Conservation (phyloP, 2,888 invertebrate species). For the Anthophora plumipes region DNA sequence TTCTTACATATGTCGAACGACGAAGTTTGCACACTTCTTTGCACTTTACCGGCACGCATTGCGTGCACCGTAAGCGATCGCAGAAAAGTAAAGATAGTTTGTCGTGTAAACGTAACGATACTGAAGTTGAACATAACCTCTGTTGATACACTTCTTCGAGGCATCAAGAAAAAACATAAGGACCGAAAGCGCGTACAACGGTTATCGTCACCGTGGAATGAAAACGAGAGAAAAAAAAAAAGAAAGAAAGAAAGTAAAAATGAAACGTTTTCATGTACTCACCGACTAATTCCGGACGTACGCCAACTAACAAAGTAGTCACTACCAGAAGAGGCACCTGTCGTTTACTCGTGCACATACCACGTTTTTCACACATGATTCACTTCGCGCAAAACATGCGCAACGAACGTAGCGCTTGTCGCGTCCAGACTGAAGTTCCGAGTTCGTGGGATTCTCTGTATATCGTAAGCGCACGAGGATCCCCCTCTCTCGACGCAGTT, state of each 20-base stretch:
- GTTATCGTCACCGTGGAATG: not conserved
- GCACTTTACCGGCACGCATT: too few species aligned
- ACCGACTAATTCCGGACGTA: constrained; percentile 80
- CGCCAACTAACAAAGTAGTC: constrained; percentile 73
- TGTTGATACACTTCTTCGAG: not conserved
- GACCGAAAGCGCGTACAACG: not conserved
- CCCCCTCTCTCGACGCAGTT: constrained; percentile 49
- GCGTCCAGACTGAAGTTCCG: constrained; percentile 82
- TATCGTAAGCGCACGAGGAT: constrained; percentile 75
- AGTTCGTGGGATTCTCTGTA: constrained; percentile 77
- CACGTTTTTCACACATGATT: constrained; percentile 71
- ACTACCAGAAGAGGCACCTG: constrained; percentile 74
- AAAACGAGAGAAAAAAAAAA: not conserved
- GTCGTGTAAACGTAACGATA: not conserved
- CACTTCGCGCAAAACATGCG: constrained; percentile 36
- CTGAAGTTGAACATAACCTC: not conserved
- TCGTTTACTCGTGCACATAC: constrained; percentile 69
- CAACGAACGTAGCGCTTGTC: constrained; percentile 79
- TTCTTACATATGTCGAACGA: not conserved
- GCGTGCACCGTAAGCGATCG: not conserved
- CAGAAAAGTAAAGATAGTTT: not conserved
- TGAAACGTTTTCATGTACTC: constrained; percentile 68
- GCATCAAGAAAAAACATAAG: not conserved
- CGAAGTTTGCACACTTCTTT: not conserved
- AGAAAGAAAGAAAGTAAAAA: not conserved